Evolutionary conservation across 35 echinoderm and acorn worm species (phyloP).

Genomic region (Nesometra sesokonis): DNA sequence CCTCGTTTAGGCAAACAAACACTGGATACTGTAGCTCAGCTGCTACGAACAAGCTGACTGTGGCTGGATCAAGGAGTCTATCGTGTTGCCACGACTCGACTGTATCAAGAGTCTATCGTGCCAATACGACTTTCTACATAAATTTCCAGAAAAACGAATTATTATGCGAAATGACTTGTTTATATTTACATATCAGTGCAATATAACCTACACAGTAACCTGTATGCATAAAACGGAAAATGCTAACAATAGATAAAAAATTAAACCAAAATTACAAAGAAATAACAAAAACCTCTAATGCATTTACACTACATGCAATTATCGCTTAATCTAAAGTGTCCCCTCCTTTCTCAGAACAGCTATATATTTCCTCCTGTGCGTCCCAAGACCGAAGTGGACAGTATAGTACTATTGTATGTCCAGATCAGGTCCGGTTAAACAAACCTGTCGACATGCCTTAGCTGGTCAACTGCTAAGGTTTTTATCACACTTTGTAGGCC

Average conservation of each 20-base stretch:
- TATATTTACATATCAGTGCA: background rate
- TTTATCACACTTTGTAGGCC: no score
- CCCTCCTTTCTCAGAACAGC: background rate
- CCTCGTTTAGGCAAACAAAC: background rate
- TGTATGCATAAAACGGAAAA: background rate
- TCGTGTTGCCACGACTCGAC: background rate
- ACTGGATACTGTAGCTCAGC: background rate
- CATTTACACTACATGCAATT: background rate
- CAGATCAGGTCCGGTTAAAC: background rate
- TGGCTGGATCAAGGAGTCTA: background rate
- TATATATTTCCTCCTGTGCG: background rate
- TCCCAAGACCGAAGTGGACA: background rate
- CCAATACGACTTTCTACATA: no score
- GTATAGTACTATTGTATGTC: background rate
- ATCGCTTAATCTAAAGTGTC: background rate
- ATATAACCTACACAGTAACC: background rate
- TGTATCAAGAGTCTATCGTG: background rate
- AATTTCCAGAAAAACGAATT: no score
- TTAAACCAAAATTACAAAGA: background rate
- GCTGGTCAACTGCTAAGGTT: background rate
- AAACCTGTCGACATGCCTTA: background rate
- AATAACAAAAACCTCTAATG: background rate
- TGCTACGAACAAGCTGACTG: background rate
- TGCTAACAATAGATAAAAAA: background rate
- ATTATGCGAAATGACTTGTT: background rate